Conservation (phyloP, 2,113 vertebrate species). For the Terrapene triunguis region DNA sequence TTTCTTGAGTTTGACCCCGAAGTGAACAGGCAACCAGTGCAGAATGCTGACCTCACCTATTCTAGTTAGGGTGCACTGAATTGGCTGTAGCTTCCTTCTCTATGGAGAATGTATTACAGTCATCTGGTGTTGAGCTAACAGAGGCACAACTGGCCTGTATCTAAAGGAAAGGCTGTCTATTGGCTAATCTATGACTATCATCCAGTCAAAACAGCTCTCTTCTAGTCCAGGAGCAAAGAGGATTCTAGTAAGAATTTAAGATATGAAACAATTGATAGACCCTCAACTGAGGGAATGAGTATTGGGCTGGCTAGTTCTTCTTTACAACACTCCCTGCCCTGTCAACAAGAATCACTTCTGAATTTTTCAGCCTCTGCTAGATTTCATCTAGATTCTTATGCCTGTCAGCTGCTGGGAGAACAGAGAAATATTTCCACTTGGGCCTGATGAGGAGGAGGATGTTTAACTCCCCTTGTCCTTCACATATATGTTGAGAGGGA, state of each 20-base stretch:
- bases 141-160: not conserved
- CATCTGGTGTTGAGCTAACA: not conserved
- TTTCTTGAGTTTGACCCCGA: not conserved
- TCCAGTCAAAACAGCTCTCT: not conserved
- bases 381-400: not conserved
- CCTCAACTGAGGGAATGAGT: not conserved
- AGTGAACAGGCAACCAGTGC: not conserved
- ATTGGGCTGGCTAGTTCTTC: not conserved
- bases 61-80: not conserved
- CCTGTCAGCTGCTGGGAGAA: not conserved
- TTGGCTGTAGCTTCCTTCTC: not conserved
- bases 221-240: not conserved
- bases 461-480: not conserved
- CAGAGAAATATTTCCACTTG: not conserved
- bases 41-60: not conserved
- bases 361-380: not conserved
- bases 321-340: not conserved
- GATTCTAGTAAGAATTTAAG: not conserved
- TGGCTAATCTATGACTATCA: not conserved
- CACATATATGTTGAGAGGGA: not conserved
- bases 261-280: not conserved
- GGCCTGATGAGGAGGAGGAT: not conserved
- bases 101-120: not conserved
- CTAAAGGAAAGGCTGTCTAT: not conserved
- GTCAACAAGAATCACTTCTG: not conserved